A percentile compares a stretch with the other conserved stretches of the same genome.
Evolutionary conservation across 1,140 invertebrate genomes (phyloP).

Genomic region (Tribolium madens): DNA sequence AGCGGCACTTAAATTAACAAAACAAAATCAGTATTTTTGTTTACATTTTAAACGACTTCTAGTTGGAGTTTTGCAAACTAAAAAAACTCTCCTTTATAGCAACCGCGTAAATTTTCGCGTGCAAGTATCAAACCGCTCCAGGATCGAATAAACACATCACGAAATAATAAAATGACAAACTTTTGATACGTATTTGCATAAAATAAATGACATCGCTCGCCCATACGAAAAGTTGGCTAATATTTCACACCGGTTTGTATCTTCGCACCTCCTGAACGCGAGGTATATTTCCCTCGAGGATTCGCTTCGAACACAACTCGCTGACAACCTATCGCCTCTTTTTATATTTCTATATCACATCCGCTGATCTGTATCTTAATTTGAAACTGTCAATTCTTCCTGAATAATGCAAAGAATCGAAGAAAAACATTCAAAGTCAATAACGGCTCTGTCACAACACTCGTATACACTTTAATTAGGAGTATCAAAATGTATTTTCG

Average conservation of each 20-base stretch:
- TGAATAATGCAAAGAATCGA: slow-evolving; percentile 31
- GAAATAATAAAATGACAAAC: slow-evolving; percentile 53
- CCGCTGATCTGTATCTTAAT: slow-evolving; percentile 60
- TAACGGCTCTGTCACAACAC: slow-evolving; percentile 59
- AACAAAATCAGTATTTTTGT: no score
- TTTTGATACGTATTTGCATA: slow-evolving; percentile 63
- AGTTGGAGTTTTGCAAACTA: no score
- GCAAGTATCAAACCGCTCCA: not conserved
- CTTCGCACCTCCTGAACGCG: slow-evolving; percentile 56
- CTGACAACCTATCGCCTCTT: slow-evolving; percentile 55
- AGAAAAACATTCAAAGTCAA: slow-evolving; percentile 44
- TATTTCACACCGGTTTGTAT: slow-evolving; percentile 62
- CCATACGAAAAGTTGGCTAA: slow-evolving; percentile 67
- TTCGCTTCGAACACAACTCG: slow-evolving; percentile 36
- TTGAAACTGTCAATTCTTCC: slow-evolving; percentile 61
- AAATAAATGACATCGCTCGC: slow-evolving; percentile 66
- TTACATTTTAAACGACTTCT: no score
- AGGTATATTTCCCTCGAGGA: slow-evolving; percentile 64
- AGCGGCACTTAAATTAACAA: no score
- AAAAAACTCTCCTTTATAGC: no score
- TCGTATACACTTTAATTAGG: slow-evolving; percentile 62
- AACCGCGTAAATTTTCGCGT: no score
- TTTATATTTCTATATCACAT: slow-evolving; percentile 56
- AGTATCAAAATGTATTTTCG: slow-evolving; percentile 57
- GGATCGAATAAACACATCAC: slow-evolving; percentile 28